Conservation (phyloP, 2,113 vertebrate genomes). For the Forbesichthys agassizii region DNA sequence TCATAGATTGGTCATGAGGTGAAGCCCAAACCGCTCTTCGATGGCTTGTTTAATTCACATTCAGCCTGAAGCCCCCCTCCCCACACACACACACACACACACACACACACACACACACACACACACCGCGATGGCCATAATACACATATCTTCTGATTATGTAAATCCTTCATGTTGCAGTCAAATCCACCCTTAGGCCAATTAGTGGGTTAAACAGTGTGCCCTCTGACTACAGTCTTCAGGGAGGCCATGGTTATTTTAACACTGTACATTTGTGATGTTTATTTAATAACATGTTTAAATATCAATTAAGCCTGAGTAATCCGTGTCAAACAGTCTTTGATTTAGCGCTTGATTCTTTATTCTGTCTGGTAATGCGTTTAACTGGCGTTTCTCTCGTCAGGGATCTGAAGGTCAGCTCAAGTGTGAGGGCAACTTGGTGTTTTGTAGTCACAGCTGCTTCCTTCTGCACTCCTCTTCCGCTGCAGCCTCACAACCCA, state of each 20-base stretch:
- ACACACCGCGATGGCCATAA: background rate
- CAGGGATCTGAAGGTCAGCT: slow-evolving; percentile 72
- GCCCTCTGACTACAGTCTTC: slow-evolving; percentile 19
- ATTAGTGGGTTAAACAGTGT: slow-evolving; percentile 44
- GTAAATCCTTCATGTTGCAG: slow-evolving; percentile 46
- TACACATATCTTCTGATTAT: slow-evolving; percentile 41
- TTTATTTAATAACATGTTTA: slow-evolving; percentile 41
- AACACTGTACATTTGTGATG: slow-evolving; percentile 44
- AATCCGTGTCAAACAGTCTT: slow-evolving; percentile 24
- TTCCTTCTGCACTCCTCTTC: slow-evolving; percentile 86
- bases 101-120: background rate
- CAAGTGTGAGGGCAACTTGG: slow-evolving; percentile 81
- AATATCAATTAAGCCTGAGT: slow-evolving; percentile 28
- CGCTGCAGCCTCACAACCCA: slow-evolving; percentile 57
- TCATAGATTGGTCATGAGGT: slow-evolving; percentile 18
- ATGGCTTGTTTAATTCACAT: slow-evolving; percentile 24
- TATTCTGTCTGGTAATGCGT: slow-evolving; percentile 61
- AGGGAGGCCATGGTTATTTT: slow-evolving; percentile 37
- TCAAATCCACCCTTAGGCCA: slow-evolving; percentile 42
- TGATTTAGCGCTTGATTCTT: slow-evolving; percentile 32
- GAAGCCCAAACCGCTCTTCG: background rate
- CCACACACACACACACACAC: slow-evolving; percentile 7
- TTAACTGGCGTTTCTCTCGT: slow-evolving; percentile 13
- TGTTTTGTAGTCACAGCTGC: slow-evolving; percentile 98
- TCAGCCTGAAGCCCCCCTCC: slow-evolving; percentile 19